phyloP scores from a whole-genome alignment of 2,797 vertebrate species.

The Gymnopithys bicolor region DNA sequence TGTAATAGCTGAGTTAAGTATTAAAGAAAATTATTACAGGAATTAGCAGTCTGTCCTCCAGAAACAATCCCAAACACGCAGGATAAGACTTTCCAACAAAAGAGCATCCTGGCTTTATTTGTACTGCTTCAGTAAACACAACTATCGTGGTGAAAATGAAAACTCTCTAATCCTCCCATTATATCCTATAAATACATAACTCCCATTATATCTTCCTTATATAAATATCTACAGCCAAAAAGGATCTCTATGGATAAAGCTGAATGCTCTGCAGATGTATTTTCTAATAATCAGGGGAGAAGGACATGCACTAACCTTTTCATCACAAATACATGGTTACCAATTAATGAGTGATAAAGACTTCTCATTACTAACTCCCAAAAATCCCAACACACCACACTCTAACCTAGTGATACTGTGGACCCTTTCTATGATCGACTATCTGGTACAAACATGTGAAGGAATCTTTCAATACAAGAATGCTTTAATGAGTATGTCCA shows the following conservation, averaged over 20 bases:
- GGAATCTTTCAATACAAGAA: conserved; percentile 28
- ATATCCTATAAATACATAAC: too few species aligned
- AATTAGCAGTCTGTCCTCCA: neutral
- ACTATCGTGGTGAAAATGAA: neutral
- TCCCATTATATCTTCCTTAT: neutral
- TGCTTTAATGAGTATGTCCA: neutral
- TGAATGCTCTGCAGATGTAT: neutral
- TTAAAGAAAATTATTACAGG: neutral
- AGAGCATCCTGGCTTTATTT: neutral
- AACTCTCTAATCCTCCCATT: neutral
- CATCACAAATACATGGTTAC: neutral
- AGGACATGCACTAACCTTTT: neutral
- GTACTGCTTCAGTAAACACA: neutral
- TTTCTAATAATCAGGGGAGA: neutral
- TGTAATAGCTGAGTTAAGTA: neutral
- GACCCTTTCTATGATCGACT: conserved; percentile 8
- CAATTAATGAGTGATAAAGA: neutral
- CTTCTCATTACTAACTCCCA: conserved; percentile 4
- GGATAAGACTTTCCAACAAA: neutral
- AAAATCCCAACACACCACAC: neutral
- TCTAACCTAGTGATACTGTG: neutral
- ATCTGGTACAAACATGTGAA: conserved; percentile 15
- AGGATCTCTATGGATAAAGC: neutral
- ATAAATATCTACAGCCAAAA: neutral
- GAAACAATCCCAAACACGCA: neutral